Evolutionary conservation across 2,888 invertebrate species (phyloP), one percentile per base, ranked within the genome.

Genomic region (Anodontia alba): DNA sequence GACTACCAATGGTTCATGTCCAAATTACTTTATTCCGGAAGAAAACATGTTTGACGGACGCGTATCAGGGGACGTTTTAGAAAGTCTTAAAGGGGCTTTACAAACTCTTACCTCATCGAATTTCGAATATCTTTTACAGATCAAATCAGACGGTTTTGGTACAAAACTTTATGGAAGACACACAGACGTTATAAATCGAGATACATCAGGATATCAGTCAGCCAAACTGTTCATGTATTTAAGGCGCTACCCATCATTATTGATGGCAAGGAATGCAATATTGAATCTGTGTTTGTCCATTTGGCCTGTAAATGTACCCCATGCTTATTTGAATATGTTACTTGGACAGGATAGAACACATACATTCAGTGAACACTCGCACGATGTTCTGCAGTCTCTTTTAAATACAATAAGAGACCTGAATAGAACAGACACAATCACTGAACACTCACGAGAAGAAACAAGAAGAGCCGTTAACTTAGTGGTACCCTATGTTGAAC

Each of bases 1-100:
- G 51, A 17, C 31, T 7, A 23, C 15, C 23, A n/a, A 33, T 7
- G 3, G 54, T 0, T 17, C n/a, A 12, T 54, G 72, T 46, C 72
- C 72, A 31, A 51, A 72, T 38, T 72, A 72, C 23, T 72, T 72
- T 54, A 72, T 72, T 17, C 51, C 51, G 1, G 72, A 49, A 33
- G 54, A 72, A 54, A 72, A 72, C 31, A 72, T 72, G 72, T 72
- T 72, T 33, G 38, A 38, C 2, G 49, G 67, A 10, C n/a, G 29
- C n/a, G 3, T 69, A 42, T 2, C 38, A 8, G 12, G 26, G 3
- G 8, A 42, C 5, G n/a, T 23, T 10, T 29, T 23, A 42, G 23
- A 5, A 2, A 12, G 12, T 20, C 29, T 42, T 1, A 12, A 17
- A 1, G 2, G 29, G 1, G 42, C n/a, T 3, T 26, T 69, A 23